Conservation (phyloP, 2,797 vertebrate genomes). For the Sparidentex hasta region DNA sequence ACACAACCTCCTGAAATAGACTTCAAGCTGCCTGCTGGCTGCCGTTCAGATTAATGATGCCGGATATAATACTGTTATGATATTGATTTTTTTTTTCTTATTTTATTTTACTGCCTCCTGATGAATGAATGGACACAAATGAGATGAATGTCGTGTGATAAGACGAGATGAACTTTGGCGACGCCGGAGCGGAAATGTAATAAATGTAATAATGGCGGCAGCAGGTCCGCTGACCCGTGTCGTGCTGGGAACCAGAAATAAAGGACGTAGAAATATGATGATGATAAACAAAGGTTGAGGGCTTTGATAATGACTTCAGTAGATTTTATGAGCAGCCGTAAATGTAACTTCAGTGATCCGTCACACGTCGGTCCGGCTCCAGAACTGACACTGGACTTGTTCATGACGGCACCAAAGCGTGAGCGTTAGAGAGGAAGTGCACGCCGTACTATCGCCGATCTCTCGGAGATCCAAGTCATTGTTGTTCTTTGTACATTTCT, state of each 20-base stretch:
- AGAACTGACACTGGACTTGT: too few species aligned
- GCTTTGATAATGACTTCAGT: not conserved
- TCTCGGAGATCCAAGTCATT: too few species aligned
- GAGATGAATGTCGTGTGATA: conserved; percentile 33
- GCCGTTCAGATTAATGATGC: conserved; percentile 40
- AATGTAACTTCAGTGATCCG: not conserved
- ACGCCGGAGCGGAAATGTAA: conserved; percentile 28
- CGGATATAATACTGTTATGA: conserved; percentile 43
- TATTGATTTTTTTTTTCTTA: conserved; percentile 33
- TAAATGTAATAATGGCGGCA: not conserved
- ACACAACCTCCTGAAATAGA: conserved; percentile 50
- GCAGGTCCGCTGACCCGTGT: not conserved
- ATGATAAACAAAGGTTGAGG: not conserved
- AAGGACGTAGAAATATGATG: not conserved
- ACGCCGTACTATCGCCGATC: too few species aligned
- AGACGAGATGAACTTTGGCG: conserved; percentile 32
- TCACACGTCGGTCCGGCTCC: not conserved
- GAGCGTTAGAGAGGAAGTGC: too few species aligned
- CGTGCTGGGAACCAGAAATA: not conserved
- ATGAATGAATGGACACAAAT: conserved; percentile 47
- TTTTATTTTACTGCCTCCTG: conserved; percentile 31
- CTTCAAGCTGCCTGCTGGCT: conserved; percentile 41
- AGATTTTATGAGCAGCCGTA: not conserved
- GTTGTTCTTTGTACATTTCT: too few species aligned
- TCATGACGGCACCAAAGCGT: too few species aligned